These are phyloP conservation scores for Solen grandis DNA, from an alignment of 1,140 invertebrate species.

Conservation along the genomic window DNA sequence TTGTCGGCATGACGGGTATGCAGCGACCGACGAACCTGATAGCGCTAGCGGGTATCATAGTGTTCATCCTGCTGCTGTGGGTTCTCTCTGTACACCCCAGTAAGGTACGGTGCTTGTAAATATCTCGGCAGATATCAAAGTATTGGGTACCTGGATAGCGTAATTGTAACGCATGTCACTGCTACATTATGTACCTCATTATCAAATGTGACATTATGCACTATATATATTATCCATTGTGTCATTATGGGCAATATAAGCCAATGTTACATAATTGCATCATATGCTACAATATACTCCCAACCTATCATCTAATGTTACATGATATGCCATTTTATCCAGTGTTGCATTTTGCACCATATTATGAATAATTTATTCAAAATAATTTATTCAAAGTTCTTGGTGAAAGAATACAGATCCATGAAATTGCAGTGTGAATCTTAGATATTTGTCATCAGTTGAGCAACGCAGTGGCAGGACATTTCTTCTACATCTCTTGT, in stretches of 20 bases:
- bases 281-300: background rate
- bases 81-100: constrained; percentile 39
- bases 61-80: constrained; percentile 39
- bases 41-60: constrained; percentile 2
- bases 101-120: constrained; percentile 11
- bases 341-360: too few relatives aligned
- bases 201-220: background rate
- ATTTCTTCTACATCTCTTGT: too few relatives aligned
- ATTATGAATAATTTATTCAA: too few relatives aligned
- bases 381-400: too few relatives aligned
- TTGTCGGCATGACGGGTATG: constrained; percentile 21
- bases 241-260: background rate
- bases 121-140: background rate
- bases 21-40: constrained; percentile 28
- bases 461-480: too few relatives aligned
- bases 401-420: too few relatives aligned
- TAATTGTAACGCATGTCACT: background rate
- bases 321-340: too few relatives aligned
- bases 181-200: background rate
- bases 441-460: too few relatives aligned
- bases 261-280: background rate
- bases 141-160: background rate
- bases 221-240: background rate
- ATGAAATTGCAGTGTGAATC: too few relatives aligned
- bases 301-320: too few relatives aligned